Conservation (phyloP, 2,113 vertebrate species). For the Riparia riparia region DNA sequence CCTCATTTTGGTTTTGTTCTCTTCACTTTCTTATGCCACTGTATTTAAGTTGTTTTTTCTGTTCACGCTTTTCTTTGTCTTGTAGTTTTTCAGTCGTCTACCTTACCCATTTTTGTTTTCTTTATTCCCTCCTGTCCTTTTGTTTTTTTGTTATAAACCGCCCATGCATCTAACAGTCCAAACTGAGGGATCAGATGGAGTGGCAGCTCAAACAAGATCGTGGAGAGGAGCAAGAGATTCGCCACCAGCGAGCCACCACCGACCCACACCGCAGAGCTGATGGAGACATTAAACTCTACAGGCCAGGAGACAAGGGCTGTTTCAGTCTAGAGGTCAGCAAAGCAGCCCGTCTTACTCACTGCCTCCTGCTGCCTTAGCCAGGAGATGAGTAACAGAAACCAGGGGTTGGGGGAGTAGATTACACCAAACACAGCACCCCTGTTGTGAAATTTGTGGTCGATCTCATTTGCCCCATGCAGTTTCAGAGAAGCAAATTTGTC, state of each 20-base stretch:
- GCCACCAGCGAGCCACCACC: conserved; percentile 76
- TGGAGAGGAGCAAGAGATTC: conserved; percentile 85
- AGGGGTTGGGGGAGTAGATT: conserved; percentile 2
- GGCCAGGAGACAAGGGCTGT: conserved; percentile 85
- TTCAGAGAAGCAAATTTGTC: background rate
- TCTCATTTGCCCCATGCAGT: background rate
- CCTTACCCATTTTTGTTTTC: conserved; percentile 77
- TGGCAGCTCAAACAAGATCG: conserved; percentile 89
- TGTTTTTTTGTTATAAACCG: conserved; percentile 80
- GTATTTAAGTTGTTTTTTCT: conserved; percentile 93
- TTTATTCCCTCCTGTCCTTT: conserved; percentile 75
- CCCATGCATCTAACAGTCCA: conserved; percentile 91
- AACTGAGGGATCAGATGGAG: conserved; percentile 96
- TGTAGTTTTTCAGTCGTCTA: conserved; percentile 83
- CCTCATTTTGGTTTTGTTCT: conserved; percentile 89
- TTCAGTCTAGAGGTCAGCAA: conserved; percentile 95
- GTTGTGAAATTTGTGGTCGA: background rate
- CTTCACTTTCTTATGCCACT: conserved; percentile 87
- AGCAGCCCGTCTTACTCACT: conserved; percentile 36
- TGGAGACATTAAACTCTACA: conserved; percentile 89
- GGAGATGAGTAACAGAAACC: conserved; percentile 22
- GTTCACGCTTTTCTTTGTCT: conserved; percentile 90
- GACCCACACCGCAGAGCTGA: conserved; percentile 87
- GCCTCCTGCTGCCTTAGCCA: conserved; percentile 35
- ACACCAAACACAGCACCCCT: background rate